Conservation (phyloP, 2,113 vertebrate genomes). For the Melanerpes aurifrons region DNA sequence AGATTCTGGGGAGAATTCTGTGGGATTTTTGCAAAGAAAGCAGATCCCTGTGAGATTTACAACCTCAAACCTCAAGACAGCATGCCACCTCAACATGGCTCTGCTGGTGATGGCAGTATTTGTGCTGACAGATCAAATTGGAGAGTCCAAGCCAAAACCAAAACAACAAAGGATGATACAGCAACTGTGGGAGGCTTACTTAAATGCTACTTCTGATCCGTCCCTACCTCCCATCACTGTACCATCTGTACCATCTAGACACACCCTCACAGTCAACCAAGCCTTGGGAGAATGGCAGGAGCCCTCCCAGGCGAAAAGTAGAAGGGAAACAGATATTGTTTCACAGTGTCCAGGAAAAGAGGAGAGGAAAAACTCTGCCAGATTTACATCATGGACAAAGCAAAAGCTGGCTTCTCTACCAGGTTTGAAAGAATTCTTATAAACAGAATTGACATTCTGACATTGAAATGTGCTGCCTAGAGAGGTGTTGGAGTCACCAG, state of each 20-base stretch:
- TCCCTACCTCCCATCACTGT: not conserved
- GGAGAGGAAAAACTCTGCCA: not conserved
- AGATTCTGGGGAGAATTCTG: not conserved
- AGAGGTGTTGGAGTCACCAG: too few species aligned
- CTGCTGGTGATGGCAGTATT: not conserved
- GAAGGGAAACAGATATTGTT: not conserved
- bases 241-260: not conserved
- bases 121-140: not conserved
- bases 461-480: too few species aligned
- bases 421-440: not conserved
- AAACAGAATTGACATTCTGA: not conserved
- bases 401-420: not conserved
- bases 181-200: accelerated
- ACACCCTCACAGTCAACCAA: not conserved
- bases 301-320: not conserved
- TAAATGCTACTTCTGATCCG: not conserved
- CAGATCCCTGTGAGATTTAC: not conserved
- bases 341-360: not conserved
- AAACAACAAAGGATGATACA: not conserved
- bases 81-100: not conserved
- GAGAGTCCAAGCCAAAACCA: not conserved
- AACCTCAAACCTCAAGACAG: not conserved
- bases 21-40: not conserved
- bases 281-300: not conserved
- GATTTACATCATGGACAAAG: not conserved